Evolutionary conservation across 1,140 invertebrate species (phyloP), one percentile per base, ranked within the genome.

Genomic region (Arion vulgaris): DNA sequence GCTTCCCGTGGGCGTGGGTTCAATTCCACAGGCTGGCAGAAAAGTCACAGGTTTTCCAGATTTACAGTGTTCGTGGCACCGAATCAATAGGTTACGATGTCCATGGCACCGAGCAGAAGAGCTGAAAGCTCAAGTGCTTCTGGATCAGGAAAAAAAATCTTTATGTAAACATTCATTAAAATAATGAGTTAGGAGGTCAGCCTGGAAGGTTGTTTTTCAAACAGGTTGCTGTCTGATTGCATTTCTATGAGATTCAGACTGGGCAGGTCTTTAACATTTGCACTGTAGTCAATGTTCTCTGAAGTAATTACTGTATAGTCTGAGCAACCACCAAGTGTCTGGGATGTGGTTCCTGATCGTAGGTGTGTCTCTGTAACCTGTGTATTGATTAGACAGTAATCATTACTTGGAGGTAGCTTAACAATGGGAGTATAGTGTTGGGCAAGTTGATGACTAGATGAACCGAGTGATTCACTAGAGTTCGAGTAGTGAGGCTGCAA

Each of bases 231-330:
- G 2, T 66, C 62, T 7, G 62, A 66, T 32, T 66, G 7, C 11
- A 66, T 5, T 66, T 66, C 62, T 13, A 28, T 66, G 62, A 66
- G 17, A 32, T 66, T 66, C 17, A 66, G 62, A 66, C 62, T 66
- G 5, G 62, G 62, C 5, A 66, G 62, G 17, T 66, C 62, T 34
- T 66, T n/a, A 11, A 66, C 62, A 66, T 66, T 23, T 28, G 2
- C 28, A 66, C 62, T 66, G 62, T 66, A 66, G 62, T 66, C 62
- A 66, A 17, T 66, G 28, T n/a, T n/a, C 53, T 66, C 62, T 32
- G 62, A 28, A 66, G 17, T 28, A 0, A 7, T 32, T 5, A 28
- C 17, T 7, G 62, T 32, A 32, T n/a, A 66, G 5, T 66, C 28
- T 32, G 62, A 34, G 28, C n/a, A 5, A 28, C 7, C n/a, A 32